Evolutionary conservation across 2,797 vertebrate species (phyloP).

Genomic region (Arctocebus calabarensis): DNA sequence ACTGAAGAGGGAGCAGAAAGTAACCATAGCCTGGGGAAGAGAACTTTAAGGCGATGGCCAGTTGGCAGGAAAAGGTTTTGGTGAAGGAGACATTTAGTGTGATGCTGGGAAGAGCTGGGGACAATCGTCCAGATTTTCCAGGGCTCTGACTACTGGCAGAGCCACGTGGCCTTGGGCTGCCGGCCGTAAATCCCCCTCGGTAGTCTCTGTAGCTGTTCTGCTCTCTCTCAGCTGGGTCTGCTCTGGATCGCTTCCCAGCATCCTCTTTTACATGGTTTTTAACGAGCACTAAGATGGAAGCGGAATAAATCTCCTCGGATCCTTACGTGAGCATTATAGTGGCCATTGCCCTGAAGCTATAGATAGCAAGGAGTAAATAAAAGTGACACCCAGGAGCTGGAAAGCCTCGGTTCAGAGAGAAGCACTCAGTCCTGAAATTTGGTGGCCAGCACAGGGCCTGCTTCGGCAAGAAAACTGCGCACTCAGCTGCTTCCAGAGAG

Average conservation of each 20-base stretch:
- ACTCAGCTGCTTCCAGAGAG: neutral
- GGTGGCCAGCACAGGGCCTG: fast-evolving
- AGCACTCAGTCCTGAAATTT: neutral
- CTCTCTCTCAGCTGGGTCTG: neutral
- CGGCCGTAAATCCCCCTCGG: neutral
- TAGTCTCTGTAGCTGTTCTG: neutral
- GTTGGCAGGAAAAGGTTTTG: neutral
- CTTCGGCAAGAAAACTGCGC: neutral
- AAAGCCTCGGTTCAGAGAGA: neutral
- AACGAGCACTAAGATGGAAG: constrained; percentile 26
- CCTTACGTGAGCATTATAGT: constrained; percentile 16
- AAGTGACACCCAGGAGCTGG: constrained; percentile 20
- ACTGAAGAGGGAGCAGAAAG: neutral
- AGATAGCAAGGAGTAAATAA: neutral
- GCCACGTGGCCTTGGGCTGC: neutral
- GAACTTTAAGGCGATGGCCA: fast-evolving
- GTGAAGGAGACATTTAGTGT: neutral
- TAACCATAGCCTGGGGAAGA: no score
- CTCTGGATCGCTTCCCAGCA: constrained; percentile 34
- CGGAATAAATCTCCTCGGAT: constrained; percentile 42
- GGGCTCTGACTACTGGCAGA: neutral
- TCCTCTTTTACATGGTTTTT: constrained; percentile 30
- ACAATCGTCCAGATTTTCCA: fast-evolving
- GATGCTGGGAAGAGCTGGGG: no score
- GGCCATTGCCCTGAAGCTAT: neutral